Base-by-base conservation (phyloP, 2,113 vertebrate species). In the Halcyon malimbica region DNA sequence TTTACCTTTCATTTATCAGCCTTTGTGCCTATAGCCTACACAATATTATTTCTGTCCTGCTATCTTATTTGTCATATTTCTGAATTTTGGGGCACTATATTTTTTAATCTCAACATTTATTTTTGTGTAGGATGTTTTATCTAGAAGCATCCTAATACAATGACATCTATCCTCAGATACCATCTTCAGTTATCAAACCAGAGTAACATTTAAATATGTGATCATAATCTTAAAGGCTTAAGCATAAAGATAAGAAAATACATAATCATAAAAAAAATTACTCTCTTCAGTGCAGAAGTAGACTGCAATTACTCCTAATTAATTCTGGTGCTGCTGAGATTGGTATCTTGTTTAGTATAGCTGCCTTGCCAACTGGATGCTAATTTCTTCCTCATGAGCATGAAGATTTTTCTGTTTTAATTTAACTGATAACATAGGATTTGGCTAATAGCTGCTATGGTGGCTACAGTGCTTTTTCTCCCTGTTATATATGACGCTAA, bases 221-320 rank as follows among this genome's bases (percentile, higher is more conserved):
- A 94, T 94, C 60, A 76, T 25, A 74, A 86, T 95, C 83, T 93
- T 83, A 75, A 92, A 92, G 24, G 29, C 67, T 89, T 2, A 23
- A 87, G 67, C 80, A 76, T 71, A 88, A 78, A 90, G 90, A 93
- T 94, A 96, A 93, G 77, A 92, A 92, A 51, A 95, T 88, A 68
- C 20, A 90, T 89, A 78, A 83, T 84, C 33, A 75, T 42, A 2
- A 28, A 82, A 93, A 89, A 94, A 46, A 24, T 33, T 33, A 41
- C 31, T 92, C 56, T 90, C 48, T 75, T 81, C 62, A 53, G 28
- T 71, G 48, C 4, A 31, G 62, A 71, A 86, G 80, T 87, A 87
- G 62, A 93, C 71, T 93, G 96, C 73, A 91, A 92, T 95, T 91
- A 82, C 74, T 91, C 53, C 65, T 96, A 92, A 96, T 96, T 96